A percentile compares a stretch with the other conserved stretches of the same genome.
Conservation (phyloP, 2,113 vertebrate genomes). For the Sigmodon hispidus region DNA sequence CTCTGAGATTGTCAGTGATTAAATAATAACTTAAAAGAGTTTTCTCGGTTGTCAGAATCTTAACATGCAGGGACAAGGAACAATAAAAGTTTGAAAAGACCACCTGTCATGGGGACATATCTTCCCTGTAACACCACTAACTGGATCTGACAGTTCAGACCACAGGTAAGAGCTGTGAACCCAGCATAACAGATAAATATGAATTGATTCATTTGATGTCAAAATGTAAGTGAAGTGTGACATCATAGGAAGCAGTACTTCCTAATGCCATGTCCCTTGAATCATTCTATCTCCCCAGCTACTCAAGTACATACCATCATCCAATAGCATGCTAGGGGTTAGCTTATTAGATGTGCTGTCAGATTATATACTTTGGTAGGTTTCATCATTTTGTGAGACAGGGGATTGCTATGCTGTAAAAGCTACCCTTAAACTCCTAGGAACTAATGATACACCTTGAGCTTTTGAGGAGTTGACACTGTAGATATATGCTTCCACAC, state of each 20-base stretch:
- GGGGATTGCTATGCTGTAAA: neutral
- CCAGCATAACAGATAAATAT: conserved; percentile 66
- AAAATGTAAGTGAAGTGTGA: conserved; percentile 68
- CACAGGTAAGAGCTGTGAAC: conserved; percentile 77
- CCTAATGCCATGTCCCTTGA: conserved; percentile 11
- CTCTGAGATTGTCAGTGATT: neutral
- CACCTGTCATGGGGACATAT: conserved; percentile 76
- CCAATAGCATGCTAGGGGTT: neutral
- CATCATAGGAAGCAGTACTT: conserved; percentile 48
- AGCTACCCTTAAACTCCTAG: neutral
- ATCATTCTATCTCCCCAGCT: neutral
- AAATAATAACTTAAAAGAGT: conserved; percentile 16
- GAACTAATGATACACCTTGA: neutral
- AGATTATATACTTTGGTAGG: neutral
- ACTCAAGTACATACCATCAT: neutral
- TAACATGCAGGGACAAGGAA: neutral
- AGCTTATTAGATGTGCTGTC: neutral
- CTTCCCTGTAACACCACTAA: conserved; percentile 72
- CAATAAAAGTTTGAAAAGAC: conserved; percentile 60
- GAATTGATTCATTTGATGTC: conserved; percentile 76
- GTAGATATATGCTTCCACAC: neutral
- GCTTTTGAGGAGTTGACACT: neutral
- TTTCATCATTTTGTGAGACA: neutral
- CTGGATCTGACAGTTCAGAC: conserved; percentile 77
- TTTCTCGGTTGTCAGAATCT: conserved; percentile 68